A percentile compares a stretch with the other conserved stretches of the same genome.
phyloP scores from a whole-genome alignment of 1,140 invertebrate genomes.

The Metaphire vulgaris region DNA sequence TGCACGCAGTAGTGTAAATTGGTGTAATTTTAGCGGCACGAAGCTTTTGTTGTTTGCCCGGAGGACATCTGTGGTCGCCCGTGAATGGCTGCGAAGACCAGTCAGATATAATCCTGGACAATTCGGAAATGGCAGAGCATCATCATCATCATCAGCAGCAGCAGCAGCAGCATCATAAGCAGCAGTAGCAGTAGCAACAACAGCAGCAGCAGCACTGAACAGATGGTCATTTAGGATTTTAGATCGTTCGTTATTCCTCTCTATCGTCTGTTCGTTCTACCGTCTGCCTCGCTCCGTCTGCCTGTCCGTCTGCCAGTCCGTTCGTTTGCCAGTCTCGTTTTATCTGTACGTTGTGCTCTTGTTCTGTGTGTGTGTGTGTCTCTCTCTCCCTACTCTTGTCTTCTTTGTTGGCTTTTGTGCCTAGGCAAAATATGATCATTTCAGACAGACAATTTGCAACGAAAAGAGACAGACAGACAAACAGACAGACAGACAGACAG shows the following conservation, averaged over 20 bases:
- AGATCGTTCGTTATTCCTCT: too few relatives aligned
- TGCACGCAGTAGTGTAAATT: too few relatives aligned
- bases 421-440: background rate
- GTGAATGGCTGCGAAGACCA: background rate
- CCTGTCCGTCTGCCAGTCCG: background rate
- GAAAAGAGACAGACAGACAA: background rate
- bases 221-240: background rate
- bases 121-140: background rate
- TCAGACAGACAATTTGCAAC: background rate
- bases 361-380: too few relatives aligned
- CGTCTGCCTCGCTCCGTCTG: background rate
- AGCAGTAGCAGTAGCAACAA: too few relatives aligned
- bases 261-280: too few relatives aligned
- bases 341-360: too few relatives aligned
- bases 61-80: background rate
- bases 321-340: background rate
- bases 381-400: too few relatives aligned
- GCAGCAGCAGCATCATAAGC: background rate
- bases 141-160: background rate
- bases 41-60: background rate
- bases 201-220: background rate
- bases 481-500: background rate
- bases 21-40: too few relatives aligned
- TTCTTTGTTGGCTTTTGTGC: too few relatives aligned
- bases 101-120: background rate